A percentile compares a stretch with the other conserved stretches of the same genome.
Evolutionary conservation across 2,888 invertebrate genomes (phyloP).

Genomic region (Quadriops clusia): DNA sequence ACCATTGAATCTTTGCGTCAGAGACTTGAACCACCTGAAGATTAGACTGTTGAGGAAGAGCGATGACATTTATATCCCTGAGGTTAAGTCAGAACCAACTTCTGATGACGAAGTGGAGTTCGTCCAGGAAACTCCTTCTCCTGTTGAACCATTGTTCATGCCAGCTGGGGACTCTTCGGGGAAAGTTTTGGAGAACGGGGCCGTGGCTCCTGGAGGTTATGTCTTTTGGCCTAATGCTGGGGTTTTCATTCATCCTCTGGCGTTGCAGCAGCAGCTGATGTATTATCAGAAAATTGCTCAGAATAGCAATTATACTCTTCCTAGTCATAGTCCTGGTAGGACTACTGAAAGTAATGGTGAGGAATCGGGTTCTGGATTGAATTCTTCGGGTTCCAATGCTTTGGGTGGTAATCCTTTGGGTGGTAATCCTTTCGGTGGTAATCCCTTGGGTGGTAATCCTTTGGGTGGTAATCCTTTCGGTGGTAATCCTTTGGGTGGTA

Average conservation of each 20-base stretch:
- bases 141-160: constrained; percentile 21
- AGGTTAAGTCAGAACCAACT: constrained; percentile 49
- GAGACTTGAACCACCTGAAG: constrained; percentile 60
- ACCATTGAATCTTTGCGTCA: constrained; percentile 72
- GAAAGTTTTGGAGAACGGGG: constrained; percentile 34
- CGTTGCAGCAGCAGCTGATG: constrained; percentile 55
- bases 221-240: constrained; percentile 62
- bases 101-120: constrained; percentile 43
- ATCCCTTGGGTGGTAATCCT: too few relatives aligned
- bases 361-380: too few relatives aligned
- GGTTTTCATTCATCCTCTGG: constrained; percentile 61
- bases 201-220: constrained; percentile 40
- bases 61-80: constrained; percentile 45
- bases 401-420: too few relatives aligned
- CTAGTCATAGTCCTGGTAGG: constrained; percentile 25
- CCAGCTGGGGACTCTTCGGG: constrained; percentile 25
- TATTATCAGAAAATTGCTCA: constrained; percentile 66
- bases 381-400: too few relatives aligned
- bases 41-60: constrained; percentile 51
- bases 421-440: too few relatives aligned
- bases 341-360: constrained; percentile 18
- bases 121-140: constrained; percentile 28
- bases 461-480: too few relatives aligned
- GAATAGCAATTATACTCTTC: constrained; percentile 30
- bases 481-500: too few relatives aligned